Evolutionary conservation across 2,797 vertebrate species (phyloP).

Genomic region (Eremophila alpestris): DNA sequence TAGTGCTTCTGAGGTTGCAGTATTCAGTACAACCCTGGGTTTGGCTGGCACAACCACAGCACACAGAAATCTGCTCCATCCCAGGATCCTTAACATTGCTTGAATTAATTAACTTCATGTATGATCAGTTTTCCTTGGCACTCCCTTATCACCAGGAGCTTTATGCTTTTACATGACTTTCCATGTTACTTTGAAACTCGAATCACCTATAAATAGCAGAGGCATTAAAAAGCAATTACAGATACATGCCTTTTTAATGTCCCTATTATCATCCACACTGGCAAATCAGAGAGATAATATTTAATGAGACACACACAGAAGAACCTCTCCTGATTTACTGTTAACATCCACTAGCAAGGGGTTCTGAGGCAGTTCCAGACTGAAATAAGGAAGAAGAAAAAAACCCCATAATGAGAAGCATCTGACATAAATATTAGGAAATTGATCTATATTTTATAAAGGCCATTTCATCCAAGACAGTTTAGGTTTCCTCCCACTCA

Average conservation of each 20-base stretch:
- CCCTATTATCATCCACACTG: neutral
- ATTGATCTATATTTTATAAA: constrained; percentile 41
- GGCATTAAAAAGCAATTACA: constrained; percentile 39
- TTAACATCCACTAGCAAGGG: neutral
- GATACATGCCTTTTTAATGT: constrained; percentile 34
- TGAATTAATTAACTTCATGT: neutral
- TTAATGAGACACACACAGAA: neutral
- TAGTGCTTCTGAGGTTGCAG: neutral
- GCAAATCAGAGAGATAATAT: constrained; percentile 28
- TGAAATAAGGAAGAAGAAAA: neutral
- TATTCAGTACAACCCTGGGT: neutral
- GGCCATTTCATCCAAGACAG: constrained; percentile 5
- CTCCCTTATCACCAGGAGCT: neutral
- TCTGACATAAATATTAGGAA: constrained; percentile 30
- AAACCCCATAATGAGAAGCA: neutral
- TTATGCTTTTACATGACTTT: constrained; percentile 6
- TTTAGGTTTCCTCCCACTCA: constrained; percentile 44
- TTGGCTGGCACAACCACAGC: neutral
- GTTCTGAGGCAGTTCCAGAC: neutral
- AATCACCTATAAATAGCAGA: neutral
- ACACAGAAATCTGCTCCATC: neutral
- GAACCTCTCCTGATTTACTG: neutral
- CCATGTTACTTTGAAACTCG: neutral
- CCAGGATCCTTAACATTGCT: neutral
- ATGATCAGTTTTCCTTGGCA: neutral